A percentile compares a stretch with the other conserved stretches of the same genome.
phyloP scores from a whole-genome alignment of 2,888 invertebrate species.

The Athripsodes cinereus region DNA sequence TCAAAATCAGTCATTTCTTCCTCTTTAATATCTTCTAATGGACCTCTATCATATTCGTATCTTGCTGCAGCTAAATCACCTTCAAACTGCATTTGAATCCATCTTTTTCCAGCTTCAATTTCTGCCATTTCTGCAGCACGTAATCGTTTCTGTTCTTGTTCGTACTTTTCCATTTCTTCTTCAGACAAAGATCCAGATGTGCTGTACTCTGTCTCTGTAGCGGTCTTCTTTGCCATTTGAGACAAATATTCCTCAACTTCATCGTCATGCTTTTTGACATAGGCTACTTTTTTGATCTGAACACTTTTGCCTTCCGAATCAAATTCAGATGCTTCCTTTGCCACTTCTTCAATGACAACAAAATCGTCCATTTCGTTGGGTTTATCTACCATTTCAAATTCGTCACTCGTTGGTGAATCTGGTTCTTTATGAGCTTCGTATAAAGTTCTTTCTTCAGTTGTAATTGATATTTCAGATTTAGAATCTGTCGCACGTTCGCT shows the following conservation, averaged over 20 bases:
- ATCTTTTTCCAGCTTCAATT: slow-evolving; percentile 72
- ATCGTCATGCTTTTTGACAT: slow-evolving; percentile 57
- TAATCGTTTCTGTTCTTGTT: slow-evolving; percentile 57
- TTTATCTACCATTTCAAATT: slow-evolving; percentile 82
- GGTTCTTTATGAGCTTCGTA: slow-evolving; percentile 52
- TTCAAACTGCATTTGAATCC: slow-evolving; percentile 87
- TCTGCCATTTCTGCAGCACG: slow-evolving; percentile 49
- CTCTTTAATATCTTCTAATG: slow-evolving; percentile 87
- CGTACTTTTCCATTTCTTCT: slow-evolving; percentile 59
- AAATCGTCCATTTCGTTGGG: slow-evolving; percentile 84
- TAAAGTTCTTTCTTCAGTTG: slow-evolving; percentile 54
- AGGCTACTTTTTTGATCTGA: slow-evolving; percentile 52
- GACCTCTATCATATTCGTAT: slow-evolving; percentile 76
- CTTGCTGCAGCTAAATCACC: slow-evolving; percentile 59
- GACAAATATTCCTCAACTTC: slow-evolving; percentile 66
- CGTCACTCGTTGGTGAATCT: slow-evolving; percentile 76
- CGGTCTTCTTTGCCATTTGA: slow-evolving; percentile 61
- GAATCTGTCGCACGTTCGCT: slow-evolving; percentile 37
- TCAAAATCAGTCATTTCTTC: slow-evolving; percentile 87
- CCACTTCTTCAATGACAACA: slow-evolving; percentile 83
- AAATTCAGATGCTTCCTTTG: slow-evolving; percentile 76
- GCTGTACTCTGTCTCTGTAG: slow-evolving; percentile 50
- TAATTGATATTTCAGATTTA: slow-evolving; percentile 54
- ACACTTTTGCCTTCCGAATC: slow-evolving; percentile 80
- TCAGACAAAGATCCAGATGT: slow-evolving; percentile 53